Percentiles rank a stretch among this genome's conserved stretches.
phyloP scores from a whole-genome alignment of 2,113 vertebrate species.

The Edolisoma coerulescens region DNA sequence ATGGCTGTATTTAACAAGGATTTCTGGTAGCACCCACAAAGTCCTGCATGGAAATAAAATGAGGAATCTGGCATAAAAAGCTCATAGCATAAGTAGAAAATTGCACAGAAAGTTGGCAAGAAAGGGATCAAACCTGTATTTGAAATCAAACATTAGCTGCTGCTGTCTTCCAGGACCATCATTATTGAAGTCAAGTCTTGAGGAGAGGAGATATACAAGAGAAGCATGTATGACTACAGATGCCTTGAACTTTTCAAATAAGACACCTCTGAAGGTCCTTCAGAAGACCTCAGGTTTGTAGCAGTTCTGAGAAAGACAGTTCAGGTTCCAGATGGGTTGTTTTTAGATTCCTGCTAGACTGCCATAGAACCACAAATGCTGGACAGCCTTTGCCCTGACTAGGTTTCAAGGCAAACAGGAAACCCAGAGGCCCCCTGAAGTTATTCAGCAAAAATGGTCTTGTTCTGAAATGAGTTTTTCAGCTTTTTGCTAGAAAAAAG shows the following conservation, averaged over 20 bases:
- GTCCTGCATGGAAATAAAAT: not conserved
- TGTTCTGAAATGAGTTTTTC: not conserved
- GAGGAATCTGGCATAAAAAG: not conserved
- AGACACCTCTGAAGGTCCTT: not conserved
- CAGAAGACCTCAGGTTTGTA: not conserved
- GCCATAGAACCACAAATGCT: not conserved
- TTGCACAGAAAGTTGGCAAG: not conserved
- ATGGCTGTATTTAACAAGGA: not conserved
- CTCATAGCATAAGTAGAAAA: not conserved
- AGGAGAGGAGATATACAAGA: not conserved
- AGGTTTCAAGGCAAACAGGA: not conserved
- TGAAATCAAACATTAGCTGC: not conserved
- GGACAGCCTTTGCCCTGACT: not conserved
- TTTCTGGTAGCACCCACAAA: not conserved
- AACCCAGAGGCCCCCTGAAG: not conserved
- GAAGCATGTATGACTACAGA: not conserved
- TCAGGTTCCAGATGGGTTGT: not conserved
- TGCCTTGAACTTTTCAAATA: not conserved
- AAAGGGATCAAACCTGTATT: not conserved
- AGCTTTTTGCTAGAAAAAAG: not conserved
- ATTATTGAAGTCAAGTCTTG: not conserved
- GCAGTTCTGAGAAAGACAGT: not conserved
- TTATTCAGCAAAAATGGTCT: not conserved
- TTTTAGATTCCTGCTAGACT: not conserved
- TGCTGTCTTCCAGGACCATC: not conserved